Evolutionary conservation across 1,140 invertebrate species (phyloP), one percentile per base, ranked within the genome.

Genomic region (Drosophila mojavensis): DNA sequence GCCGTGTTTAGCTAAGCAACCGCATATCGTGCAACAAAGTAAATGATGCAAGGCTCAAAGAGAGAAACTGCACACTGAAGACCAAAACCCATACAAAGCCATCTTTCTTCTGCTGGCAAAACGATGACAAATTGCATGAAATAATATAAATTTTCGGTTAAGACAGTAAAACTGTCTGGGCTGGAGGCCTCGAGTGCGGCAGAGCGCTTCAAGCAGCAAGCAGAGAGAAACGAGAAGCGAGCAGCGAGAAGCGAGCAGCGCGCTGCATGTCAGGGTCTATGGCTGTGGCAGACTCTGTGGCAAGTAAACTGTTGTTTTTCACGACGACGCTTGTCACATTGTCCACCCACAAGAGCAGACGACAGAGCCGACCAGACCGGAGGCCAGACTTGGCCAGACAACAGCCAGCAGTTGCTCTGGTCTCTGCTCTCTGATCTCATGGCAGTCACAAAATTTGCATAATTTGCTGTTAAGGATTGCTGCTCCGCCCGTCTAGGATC

Each of bases 291-390:
- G 67, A 30, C 26, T 75, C 62, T 86, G 79, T 81, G 82, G 81
- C 81, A 69, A 88, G 83, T 88, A 88, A 88, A 88, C 83, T 88
- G 83, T 88, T 88, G 83, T 88, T 88, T 88, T 88, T 88, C 84
- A 88, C 84, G 83, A 88, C 80, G 84, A 88, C 84, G 84, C 84
- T 84, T 88, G 84, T 88, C 84, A 88, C 80, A 84, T 83, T 84
- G 84, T 88, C 84, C 84, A 89, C 84, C 84, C 84, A 88, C 84
- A 84, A 89, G 68, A 83, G 72, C 84, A 86, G 83, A 85, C 81
- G 75, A 86, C 81, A 78, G 81, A 20, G 59, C 81, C 78, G 66
- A 30, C 70, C 63, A 85, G 69, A 73, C 69, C 63, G 60, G 26
- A 39, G 62, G n/a, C 24, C 51, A 47, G 54, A 43, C 54, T 53